phyloP scores from a whole-genome alignment of 2,888 invertebrate genomes.

The Norana najaformis region DNA sequence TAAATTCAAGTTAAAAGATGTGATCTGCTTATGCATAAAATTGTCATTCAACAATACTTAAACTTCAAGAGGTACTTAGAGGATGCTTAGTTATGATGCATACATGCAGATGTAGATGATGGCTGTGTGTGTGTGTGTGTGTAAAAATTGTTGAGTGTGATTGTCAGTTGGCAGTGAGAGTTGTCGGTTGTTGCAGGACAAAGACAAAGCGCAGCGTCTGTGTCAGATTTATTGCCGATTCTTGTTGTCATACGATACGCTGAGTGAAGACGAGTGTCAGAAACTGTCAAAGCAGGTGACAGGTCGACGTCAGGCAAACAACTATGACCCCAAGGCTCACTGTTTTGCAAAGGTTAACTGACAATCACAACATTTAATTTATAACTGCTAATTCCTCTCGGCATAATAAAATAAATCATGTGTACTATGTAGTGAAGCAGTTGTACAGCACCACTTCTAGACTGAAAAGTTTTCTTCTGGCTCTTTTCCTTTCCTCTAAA shows the following conservation, averaged over 20 bases:
- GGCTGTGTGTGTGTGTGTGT: not conserved
- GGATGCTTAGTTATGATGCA: no score
- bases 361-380: not conserved
- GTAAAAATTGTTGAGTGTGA: not conserved
- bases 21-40: no score
- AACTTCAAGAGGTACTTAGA: no score
- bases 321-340: conserved; percentile 43
- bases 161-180: not conserved
- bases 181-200: conserved; percentile 61
- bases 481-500: not conserved
- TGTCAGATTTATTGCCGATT: conserved; percentile 89
- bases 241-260: conserved; percentile 82
- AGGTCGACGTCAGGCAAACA: conserved; percentile 46
- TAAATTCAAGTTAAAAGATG: not conserved
- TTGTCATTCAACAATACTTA: no score
- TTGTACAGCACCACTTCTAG: not conserved
- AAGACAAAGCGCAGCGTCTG: conserved; percentile 78
- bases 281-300: conserved; percentile 51
- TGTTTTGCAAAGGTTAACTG: conserved; percentile 46
- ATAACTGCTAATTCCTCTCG: not conserved
- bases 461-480: not conserved
- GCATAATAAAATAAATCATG: no score
- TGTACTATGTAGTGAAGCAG: not conserved
- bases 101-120: no score
- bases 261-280: conserved; percentile 71